Conservation (phyloP, 2,888 invertebrate species). For the Clostera curtula region DNA sequence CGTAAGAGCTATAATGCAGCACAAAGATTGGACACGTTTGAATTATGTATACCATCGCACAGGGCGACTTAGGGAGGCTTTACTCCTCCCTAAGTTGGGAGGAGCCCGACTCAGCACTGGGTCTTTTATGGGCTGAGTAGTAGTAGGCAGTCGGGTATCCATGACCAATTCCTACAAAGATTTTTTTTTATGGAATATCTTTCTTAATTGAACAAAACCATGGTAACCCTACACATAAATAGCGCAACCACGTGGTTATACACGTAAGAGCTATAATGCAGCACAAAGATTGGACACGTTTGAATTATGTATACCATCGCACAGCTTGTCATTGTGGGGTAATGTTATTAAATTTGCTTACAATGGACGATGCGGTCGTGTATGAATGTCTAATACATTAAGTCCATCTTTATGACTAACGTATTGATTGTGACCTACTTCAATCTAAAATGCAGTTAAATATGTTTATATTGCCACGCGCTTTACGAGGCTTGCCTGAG, state of each 20-base stretch:
- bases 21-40: conserved; percentile 31
- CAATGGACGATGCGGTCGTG: conserved; percentile 30
- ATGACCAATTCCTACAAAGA: too few relatives aligned
- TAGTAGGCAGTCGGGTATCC: too few relatives aligned
- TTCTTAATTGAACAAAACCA: conserved; percentile 7
- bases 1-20: conserved; percentile 16
- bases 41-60: conserved; percentile 40
- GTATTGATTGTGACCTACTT: too few relatives aligned
- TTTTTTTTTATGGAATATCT: too few relatives aligned
- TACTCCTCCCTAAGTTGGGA: too few relatives aligned
- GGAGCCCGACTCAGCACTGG: too few relatives aligned
- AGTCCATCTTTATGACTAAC: too few relatives aligned
- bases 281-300: conserved; percentile 28
- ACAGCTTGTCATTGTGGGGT: conserved; percentile 15
- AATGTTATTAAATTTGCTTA: conserved; percentile 46
- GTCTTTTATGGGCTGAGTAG: too few relatives aligned
- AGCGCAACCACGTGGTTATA: conserved; percentile 5
- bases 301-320: conserved; percentile 44
- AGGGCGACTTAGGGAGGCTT: conserved; percentile 13
- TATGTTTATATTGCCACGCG: too few relatives aligned
- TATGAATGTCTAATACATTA: too few relatives aligned
- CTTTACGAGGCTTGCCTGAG: too few relatives aligned
- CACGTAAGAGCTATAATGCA: conserved; percentile 13
- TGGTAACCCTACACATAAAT: conserved; percentile 13
- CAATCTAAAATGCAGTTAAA: too few relatives aligned